Percentiles rank a stretch among this genome's conserved stretches.
phyloP scores from a whole-genome alignment of 2,797 vertebrate genomes.

The Ptychobarbus kaznakovi region DNA sequence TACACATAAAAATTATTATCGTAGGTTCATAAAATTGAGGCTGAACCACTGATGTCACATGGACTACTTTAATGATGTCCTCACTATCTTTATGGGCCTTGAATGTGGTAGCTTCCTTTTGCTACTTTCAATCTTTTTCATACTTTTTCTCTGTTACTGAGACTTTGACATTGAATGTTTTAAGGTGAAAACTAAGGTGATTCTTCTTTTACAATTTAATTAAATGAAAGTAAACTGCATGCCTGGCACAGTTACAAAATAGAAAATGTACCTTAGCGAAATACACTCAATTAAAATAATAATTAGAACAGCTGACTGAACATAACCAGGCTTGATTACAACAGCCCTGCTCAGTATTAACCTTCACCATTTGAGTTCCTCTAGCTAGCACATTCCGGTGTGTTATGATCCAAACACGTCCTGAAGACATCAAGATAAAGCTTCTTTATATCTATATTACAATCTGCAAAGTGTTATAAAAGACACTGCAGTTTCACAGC shows the following conservation, averaged over 20 bases:
- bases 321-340: slow-evolving; percentile 27
- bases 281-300: slow-evolving; percentile 25
- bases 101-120: not conserved
- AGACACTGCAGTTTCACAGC: not conserved
- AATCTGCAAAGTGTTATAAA: slow-evolving; percentile 16
- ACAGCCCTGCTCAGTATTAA: slow-evolving; percentile 1
- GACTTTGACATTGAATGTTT: not conserved
- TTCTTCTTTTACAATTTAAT: slow-evolving; percentile 4
- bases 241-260: slow-evolving; percentile 13
- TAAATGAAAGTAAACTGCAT: slow-evolving; percentile 1
- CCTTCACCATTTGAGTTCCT: not conserved
- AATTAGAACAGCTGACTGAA: slow-evolving; percentile 29
- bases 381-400: slow-evolving; percentile 1
- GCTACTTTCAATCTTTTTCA: not conserved
- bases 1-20: no score
- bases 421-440: not conserved
- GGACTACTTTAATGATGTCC: no score
- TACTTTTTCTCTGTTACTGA: not conserved
- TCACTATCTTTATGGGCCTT: no score
- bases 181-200: not conserved
- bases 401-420: not conserved
- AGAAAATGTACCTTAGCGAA: slow-evolving; percentile 4
- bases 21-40: no score
- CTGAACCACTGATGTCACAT: no score
- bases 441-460: slow-evolving; percentile 18